Evolutionary conservation across 2,797 vertebrate species (phyloP).

Genomic region (Phoeniculus purpureus): DNA sequence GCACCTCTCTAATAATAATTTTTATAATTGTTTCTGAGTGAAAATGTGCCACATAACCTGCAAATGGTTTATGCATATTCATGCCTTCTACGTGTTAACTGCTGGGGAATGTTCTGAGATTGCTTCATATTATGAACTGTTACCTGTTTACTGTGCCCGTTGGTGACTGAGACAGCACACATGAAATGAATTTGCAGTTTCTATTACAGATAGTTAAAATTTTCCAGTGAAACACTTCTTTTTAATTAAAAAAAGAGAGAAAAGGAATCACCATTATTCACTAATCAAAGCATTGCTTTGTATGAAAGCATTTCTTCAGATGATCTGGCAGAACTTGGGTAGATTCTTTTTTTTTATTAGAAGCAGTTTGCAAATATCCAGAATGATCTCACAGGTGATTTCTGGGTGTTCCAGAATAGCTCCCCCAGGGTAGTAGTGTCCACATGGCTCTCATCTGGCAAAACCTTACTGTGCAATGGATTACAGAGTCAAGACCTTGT

Average conservation of each 20-base stretch:
- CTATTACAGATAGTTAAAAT: not conserved
- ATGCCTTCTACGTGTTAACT: constrained; percentile 19
- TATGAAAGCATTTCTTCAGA: not conserved
- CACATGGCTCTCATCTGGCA: not conserved
- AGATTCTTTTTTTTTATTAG: not conserved
- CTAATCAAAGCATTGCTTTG: not conserved
- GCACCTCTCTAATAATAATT: constrained; percentile 28
- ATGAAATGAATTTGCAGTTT: constrained; percentile 28
- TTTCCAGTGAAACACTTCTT: not conserved
- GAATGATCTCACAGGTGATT: fast-evolving
- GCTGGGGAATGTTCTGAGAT: constrained; percentile 20
- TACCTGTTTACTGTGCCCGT: constrained; percentile 29
- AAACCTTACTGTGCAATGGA: not conserved
- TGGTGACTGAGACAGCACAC: constrained; percentile 32
- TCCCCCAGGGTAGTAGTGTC: not conserved
- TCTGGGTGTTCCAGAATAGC: not conserved
- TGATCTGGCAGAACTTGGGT: not conserved
- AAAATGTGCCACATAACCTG: constrained; percentile 30
- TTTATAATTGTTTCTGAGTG: constrained; percentile 21
- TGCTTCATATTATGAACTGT: constrained; percentile 12
- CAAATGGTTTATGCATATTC: constrained; percentile 30
- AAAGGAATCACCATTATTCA: fast-evolving
- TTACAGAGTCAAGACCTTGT: not conserved
- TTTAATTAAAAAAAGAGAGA: not conserved
- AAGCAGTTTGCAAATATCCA: not conserved